A percentile compares a stretch with the other conserved stretches of the same genome.
Conservation (phyloP, 35 echinoderm and acorn worm genomes). For the Stichopus chloronotus region DNA sequence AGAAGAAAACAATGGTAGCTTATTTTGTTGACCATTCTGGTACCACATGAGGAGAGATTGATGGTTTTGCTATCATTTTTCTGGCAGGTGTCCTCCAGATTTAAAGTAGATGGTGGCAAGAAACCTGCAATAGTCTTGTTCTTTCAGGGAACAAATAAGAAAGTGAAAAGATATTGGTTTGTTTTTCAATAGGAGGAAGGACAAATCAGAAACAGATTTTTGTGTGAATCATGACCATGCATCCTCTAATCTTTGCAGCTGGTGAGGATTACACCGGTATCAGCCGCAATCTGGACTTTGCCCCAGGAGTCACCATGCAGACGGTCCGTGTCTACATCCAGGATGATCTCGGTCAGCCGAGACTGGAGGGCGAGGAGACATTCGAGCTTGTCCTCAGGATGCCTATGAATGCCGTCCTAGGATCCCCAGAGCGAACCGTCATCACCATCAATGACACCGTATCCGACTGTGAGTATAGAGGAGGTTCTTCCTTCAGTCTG, state of each 20-base stretch:
- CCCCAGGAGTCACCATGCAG: constrained; percentile 95
- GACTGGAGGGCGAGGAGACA: constrained; percentile 91
- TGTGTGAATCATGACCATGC: not conserved
- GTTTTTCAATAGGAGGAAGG: no score
- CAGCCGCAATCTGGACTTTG: constrained; percentile 99
- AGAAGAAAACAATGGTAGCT: no score
- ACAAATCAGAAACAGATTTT: no score
- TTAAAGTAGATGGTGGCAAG: no score
- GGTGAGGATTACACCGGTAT: constrained; percentile 94
- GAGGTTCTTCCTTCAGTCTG: not conserved
- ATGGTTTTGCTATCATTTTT: no score
- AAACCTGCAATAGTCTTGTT: no score
- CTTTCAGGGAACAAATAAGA: no score
- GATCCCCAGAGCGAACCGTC: constrained; percentile 75
- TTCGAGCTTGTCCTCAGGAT: constrained; percentile 96
- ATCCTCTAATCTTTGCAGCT: constrained; percentile 59
- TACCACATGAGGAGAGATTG: no score
- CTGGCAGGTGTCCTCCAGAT: no score
- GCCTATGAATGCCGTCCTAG: constrained; percentile 93
- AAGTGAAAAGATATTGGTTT: no score
- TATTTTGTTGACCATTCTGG: no score
- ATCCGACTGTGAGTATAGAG: constrained; percentile 90
- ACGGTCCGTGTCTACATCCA: constrained; percentile 95
- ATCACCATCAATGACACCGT: constrained; percentile 97
- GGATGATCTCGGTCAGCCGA: constrained; percentile 92